These are phyloP conservation scores for Gymnobelideus leadbeateri DNA, from an alignment of 2,113 vertebrate genomes.

Conservation along the genomic window DNA sequence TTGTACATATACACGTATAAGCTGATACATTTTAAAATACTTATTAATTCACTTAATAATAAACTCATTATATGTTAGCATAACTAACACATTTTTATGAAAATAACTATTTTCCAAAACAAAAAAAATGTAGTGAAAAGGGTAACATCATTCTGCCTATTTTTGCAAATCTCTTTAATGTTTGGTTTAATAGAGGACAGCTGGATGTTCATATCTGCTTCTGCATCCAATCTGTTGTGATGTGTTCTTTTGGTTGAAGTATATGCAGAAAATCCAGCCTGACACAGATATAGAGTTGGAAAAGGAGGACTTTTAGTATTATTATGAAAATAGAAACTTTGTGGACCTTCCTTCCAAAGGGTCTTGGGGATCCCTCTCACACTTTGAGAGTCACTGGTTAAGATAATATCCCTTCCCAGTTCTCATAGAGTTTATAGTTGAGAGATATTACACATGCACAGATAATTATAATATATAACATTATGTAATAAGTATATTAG, in stretches of 20 bases:
- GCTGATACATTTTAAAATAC: background rate
- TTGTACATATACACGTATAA: background rate
- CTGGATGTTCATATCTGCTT: background rate
- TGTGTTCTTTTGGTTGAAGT: background rate
- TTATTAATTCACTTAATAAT: background rate
- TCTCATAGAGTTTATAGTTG: background rate
- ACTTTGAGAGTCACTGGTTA: background rate
- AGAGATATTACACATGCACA: background rate
- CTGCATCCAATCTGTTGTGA: background rate
- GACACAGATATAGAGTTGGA: background rate
- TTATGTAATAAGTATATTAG: background rate
- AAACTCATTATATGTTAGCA: background rate
- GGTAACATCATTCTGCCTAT: background rate
- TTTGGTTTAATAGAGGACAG: background rate
- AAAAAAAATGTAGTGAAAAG: background rate
- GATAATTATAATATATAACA: background rate
- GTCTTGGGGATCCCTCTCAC: background rate
- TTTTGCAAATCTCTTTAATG: background rate
- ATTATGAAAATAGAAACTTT: background rate
- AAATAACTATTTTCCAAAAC: background rate
- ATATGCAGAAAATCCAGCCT: background rate
- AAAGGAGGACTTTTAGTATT: background rate
- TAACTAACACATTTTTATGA: background rate
- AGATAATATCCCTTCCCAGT: background rate
- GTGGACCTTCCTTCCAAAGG: background rate